Base-by-base conservation (phyloP, 2,888 invertebrate species). In the Polydrusus cervinus region DNA sequence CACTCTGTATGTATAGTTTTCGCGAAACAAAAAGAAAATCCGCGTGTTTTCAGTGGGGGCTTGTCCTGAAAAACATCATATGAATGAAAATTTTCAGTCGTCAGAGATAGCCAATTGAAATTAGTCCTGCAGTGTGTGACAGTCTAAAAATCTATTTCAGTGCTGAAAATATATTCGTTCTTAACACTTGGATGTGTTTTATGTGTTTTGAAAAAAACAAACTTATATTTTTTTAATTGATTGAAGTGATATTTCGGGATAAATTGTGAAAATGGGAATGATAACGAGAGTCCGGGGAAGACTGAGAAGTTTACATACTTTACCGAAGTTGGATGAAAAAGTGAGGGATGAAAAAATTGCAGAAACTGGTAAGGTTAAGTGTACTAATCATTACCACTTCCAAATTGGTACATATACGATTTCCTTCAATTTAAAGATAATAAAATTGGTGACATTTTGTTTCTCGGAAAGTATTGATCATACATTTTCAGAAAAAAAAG, bases 261-360 rank as follows among this genome's bases (percentile, higher is more conserved):
- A 53, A 20, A 18, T 53, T 9, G 40, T 53, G 40, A 53, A 20
- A 7, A 93, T 93, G 93, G 93, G 92, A 67, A 92, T 93, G 92
- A 92, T 93, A 82, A 92, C 91, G 40, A 88, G 92, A 82, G 92
- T 93, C 81, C 89, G 93, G 60, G 91, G 92, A n/a, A 88, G 93
- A 73, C 79, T 87, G 71, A 78, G 86, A 57, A 86, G 86, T 81
- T 88, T 92, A 61, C 89, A 92, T 81, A 91, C 91, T 47, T 88
- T 92, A 85, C 89, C 91, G 82, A 92, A 91, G 85, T 86, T 91
- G 83, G 90, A 90, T 79, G 89, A 89, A 16, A 88, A 90, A 76
- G 88, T 90, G 80, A 90, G 92, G 40, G 90, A 92, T 80, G 92
- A 93, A 81, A 92, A 91, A 88, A 92, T 92, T 72, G 92, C 92